Evolutionary conservation across 2,888 invertebrate species (phyloP).

Genomic region (Yponomeuta plumbellus): DNA sequence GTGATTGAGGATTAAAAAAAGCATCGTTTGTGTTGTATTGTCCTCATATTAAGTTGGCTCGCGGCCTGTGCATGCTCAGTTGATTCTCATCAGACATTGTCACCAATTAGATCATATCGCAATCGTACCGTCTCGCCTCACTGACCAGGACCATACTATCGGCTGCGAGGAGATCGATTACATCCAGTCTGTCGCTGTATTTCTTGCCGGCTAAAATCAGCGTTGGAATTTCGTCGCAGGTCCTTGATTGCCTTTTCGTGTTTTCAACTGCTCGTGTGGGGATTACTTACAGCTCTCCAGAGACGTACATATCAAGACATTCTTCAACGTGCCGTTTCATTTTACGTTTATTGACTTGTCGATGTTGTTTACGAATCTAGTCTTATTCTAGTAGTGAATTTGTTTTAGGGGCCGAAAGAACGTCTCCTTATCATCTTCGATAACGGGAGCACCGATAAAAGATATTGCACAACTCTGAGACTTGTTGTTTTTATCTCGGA

Average conservation of each 20-base stretch:
- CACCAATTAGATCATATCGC: conserved; percentile 36
- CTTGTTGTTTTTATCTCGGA: conserved; percentile 47
- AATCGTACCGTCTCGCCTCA: conserved; percentile 23
- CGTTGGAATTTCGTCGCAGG: not conserved
- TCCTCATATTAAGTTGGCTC: conserved; percentile 10
- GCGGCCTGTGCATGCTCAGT: conserved; percentile 29
- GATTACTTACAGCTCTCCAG: not conserved
- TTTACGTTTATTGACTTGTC: no score
- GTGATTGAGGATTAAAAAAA: conserved; percentile 49
- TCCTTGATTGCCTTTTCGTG: not conserved
- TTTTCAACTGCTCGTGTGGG: not conserved
- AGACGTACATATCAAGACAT: not conserved
- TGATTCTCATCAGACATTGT: conserved; percentile 40
- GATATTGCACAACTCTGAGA: conserved; percentile 47
- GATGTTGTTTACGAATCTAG: no score
- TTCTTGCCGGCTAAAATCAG: not conserved
- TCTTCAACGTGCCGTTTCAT: no score
- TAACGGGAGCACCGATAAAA: conserved; percentile 47
- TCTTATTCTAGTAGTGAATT: no score
- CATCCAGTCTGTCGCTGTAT: not conserved
- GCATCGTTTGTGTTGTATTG: conserved; percentile 35
- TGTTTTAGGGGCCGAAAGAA: not conserved
- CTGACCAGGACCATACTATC: conserved; percentile 2
- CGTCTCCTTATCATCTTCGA: conserved; percentile 47
- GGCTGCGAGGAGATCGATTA: conserved; percentile 1